Base-by-base conservation (phyloP, 2,113 vertebrate species). In the Lanius ludovicianus region DNA sequence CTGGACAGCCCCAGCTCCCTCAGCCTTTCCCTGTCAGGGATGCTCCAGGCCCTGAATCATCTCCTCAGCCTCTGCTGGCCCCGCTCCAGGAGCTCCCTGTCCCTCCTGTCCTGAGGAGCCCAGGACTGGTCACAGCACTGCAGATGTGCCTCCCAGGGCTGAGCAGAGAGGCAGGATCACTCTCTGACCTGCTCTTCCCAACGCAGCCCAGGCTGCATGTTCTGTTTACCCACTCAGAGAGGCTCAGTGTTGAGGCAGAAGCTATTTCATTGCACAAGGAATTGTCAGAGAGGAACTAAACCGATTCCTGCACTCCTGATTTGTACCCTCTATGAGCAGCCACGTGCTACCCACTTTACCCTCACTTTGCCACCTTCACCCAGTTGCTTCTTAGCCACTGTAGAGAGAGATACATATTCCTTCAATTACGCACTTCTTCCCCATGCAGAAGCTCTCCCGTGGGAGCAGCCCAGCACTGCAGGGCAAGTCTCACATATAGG, bases 141-240 rank as follows among this genome's bases (percentile, higher is more conserved):
- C 75, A 87, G 39, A 46, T 37, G 74, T n/a, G 55, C 18, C 53
- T 4, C 39, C 0, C 53, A 35, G 28, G 42, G 59, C 50, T 23
- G 42, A 3, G 68, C 44, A 65, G 15, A 65, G 37, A 35, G 27
- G 15, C 68, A 81, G 52, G 8, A 37, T 33, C 59, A 23, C 18
- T 50, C 22, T 25, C 52, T 81, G 44, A 28, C 0, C 68, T 57
- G 31, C 33, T 22, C 27, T 50, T 65, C 68, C 52, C 37, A 50
- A 6, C 13, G 35, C 27, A 74, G 5, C 15, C 52, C 2, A 1
- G 24, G 28, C 27, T 46, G 8, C 0, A 0, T 24, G 35, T 24
- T 31, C 14, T 9, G 2, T 22, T 31, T 56, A 16, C 37, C 31
- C 67, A 46, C 4, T 13, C 56, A 41, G 13, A 19, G n/a, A 35